Evolutionary conservation across 2,113 vertebrate genomes (phyloP).

Genomic region (Peromyscus leucopus): DNA sequence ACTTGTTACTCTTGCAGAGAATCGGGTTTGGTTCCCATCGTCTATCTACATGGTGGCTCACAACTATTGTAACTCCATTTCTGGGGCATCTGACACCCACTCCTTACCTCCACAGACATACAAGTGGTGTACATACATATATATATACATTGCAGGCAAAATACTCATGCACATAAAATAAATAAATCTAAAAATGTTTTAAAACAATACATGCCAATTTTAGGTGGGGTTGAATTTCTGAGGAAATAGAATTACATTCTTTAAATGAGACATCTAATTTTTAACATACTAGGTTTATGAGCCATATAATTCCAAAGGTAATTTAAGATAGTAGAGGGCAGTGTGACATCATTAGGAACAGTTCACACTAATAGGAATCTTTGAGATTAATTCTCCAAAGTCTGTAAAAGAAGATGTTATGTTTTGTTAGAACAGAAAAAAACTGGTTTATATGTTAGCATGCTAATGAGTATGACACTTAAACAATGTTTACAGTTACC

Average conservation of each 20-base stretch:
- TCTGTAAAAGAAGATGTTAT: slow-evolving; percentile 24
- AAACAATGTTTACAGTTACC: background rate
- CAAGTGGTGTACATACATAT: background rate
- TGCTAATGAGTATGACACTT: background rate
- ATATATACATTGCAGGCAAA: background rate
- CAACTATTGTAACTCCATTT: background rate
- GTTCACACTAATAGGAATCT: background rate
- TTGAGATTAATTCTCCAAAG: background rate
- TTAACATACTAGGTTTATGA: slow-evolving; percentile 11
- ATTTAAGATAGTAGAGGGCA: slow-evolving; percentile 21
- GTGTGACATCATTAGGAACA: slow-evolving; percentile 42
- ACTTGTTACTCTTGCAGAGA: background rate
- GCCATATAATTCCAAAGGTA: background rate
- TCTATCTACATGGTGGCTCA: background rate
- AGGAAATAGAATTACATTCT: slow-evolving; percentile 9
- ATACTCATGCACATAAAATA: background rate
- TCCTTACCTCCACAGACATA: background rate
- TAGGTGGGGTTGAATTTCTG: background rate
- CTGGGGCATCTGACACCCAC: too few species aligned
- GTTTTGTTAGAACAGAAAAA: slow-evolving; percentile 41
- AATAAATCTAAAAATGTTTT: background rate
- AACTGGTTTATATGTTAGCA: background rate
- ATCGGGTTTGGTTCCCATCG: background rate
- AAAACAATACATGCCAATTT: background rate
- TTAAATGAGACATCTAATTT: slow-evolving; percentile 15